Evolutionary conservation across 2,888 invertebrate species (phyloP).

Genomic region (Drosophila meridiana): DNA sequence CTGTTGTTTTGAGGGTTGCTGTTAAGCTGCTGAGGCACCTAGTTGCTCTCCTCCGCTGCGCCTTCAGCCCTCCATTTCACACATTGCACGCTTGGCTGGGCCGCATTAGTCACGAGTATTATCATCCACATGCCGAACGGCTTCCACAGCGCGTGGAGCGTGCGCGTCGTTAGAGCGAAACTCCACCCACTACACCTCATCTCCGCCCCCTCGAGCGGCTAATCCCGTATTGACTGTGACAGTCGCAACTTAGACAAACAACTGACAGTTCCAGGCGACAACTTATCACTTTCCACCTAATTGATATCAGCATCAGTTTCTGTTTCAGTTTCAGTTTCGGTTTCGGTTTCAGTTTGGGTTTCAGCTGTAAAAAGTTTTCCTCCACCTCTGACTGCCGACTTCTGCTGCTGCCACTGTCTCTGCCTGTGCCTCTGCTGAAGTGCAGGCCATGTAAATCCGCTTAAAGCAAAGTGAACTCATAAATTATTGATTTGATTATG

Average conservation of each 20-base stretch:
- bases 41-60: not conserved
- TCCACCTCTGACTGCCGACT: constrained; percentile 2
- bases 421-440: constrained; percentile 36
- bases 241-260: constrained; percentile 68
- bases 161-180: constrained; percentile 56
- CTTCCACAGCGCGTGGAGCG: constrained; percentile 62
- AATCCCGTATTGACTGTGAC: constrained; percentile 21
- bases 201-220: not conserved
- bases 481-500: constrained; percentile 81
- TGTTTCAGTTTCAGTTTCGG: constrained; percentile 67
- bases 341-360: constrained; percentile 11
- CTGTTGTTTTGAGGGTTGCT: constrained; percentile 13
- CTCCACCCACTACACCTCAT: not conserved
- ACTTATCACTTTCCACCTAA: constrained; percentile 79
- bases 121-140: constrained; percentile 67
- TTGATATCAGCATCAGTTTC: constrained; percentile 79
- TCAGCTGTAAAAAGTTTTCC: constrained; percentile 60
- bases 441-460: constrained; percentile 77
- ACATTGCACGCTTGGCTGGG: constrained; percentile 55
- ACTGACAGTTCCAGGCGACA: constrained; percentile 56
- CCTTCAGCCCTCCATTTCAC: not conserved
- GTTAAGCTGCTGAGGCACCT: constrained; percentile 1
- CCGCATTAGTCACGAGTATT: constrained; percentile 57
- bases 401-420: too few species aligned
- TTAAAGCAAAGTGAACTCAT: constrained; percentile 77